Evolutionary conservation across 2,888 invertebrate genomes (phyloP), one percentile per base, ranked within the genome.

Genomic region (Cheilosia variabilis): DNA sequence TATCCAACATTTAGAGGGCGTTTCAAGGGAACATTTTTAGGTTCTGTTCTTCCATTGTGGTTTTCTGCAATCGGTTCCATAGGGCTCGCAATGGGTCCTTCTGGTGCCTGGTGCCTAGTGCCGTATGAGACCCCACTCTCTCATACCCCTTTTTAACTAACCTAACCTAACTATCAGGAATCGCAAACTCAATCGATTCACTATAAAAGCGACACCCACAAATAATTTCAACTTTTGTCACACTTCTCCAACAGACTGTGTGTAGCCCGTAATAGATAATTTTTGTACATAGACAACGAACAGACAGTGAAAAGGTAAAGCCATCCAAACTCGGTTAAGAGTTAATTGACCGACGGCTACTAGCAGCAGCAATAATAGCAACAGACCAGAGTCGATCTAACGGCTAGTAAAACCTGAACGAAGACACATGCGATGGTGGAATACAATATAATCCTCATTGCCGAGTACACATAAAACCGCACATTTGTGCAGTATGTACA

Each of bases 301-400:
- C 45, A 79, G 75, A 79, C 69, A 63, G 45, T 34, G 31, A 37
- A 65, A 76, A 47, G 58, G 65, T 71, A 75, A 75, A 69, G 22
- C 43, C 34, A 71, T 65, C 34, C 71, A 71, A 86, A 86, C 71
- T 76, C 80, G 76, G 76, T 52, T 86, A 86, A 75, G 66, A 86
- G 84, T 86, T 76, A 86, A 86, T 86, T 86, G 84, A 86, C 84
- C 84, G 76, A 71, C 62, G 47, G 55, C 69, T 53, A 60, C 69
- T 43, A 45, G 17, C 50, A 53, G 47, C 57, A 34, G 17, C 47
- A 45, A n/a, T 43, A 45, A 7, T 15, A 58, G 47, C 57, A 34
- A 22, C 41, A 45, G 22, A 75, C 6, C 31, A 50, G n/a, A 17
- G 50, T 65, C 58, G 24, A 60, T 71, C 19, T 13, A 34, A n/a